Conservation (phyloP, 2,888 invertebrate species). For the Standfussiana lucernea region DNA sequence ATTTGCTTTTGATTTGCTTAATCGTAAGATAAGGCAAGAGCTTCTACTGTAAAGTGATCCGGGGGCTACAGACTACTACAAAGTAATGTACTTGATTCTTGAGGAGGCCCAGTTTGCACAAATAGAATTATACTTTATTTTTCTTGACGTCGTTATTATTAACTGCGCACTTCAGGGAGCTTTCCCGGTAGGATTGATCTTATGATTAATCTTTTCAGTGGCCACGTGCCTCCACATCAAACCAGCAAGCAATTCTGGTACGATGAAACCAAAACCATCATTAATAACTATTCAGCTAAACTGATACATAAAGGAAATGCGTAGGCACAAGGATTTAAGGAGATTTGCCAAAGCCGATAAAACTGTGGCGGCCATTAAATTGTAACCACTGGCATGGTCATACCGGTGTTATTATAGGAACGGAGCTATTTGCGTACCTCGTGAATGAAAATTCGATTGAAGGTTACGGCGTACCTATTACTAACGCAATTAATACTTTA, state of each 20-base stretch:
- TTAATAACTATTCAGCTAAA: constrained; percentile 57
- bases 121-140: background rate
- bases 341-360: constrained; percentile 71
- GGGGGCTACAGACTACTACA: background rate
- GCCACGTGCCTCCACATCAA: background rate
- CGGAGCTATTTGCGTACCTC: constrained; percentile 48
- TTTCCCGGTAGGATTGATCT: background rate
- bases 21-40: background rate
- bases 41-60: background rate
- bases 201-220: background rate
- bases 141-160: background rate
- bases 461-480: constrained; percentile 55
- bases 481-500: constrained; percentile 45
- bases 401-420: constrained; percentile 53
- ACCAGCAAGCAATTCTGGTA: constrained; percentile 9
- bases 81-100: background rate
- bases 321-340: constrained; percentile 71
- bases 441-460: constrained; percentile 62
- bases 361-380: constrained; percentile 60
- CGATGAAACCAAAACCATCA: constrained; percentile 43
- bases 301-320: constrained; percentile 67
- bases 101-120: background rate
- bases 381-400: constrained; percentile 46
- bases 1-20: too few relatives aligned
- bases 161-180: background rate